A percentile compares a stretch with the other conserved stretches of the same genome.
These are phyloP conservation scores for Zosterops pallidus DNA, from an alignment of 2,113 vertebrate species.

Conservation along the genomic window DNA sequence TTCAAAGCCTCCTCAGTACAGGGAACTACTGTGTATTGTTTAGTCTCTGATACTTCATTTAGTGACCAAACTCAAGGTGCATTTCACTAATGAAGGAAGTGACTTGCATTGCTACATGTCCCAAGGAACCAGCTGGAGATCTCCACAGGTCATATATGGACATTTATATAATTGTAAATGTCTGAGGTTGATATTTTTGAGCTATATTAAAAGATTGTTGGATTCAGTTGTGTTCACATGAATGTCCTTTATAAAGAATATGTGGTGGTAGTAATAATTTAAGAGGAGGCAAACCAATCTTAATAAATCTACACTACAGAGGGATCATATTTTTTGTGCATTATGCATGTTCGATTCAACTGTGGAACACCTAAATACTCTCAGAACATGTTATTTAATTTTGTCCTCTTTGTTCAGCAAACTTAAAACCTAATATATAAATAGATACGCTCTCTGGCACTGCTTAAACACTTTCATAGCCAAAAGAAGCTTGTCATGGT, in stretches of 20 bases:
- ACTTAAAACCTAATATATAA: not conserved
- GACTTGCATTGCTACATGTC: not conserved
- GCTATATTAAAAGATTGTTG: not conserved
- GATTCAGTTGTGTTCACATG: not conserved
- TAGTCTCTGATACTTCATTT: not conserved
- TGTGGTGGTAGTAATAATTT: not conserved
- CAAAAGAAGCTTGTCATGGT: not conserved
- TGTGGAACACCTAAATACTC: not conserved
- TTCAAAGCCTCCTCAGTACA: conserved; percentile 9
- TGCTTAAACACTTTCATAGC: not conserved
- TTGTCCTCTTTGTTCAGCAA: not conserved
- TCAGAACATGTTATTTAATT: not conserved
- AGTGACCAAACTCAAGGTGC: not conserved
- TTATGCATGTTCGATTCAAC: not conserved
- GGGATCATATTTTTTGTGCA: not conserved
- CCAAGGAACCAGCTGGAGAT: not conserved
- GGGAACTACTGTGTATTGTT: not conserved
- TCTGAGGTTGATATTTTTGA: not conserved
- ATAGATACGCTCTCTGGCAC: not conserved
- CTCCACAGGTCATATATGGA: not conserved
- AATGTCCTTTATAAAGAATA: not conserved
- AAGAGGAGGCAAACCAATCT: not conserved
- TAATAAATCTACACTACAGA: accelerated
- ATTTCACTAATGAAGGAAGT: not conserved
- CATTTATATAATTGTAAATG: not conserved